Evolutionary conservation across 2,797 vertebrate genomes (phyloP), one percentile per base, ranked within the genome.

Genomic region (Gadopsis bispinosus): DNA sequence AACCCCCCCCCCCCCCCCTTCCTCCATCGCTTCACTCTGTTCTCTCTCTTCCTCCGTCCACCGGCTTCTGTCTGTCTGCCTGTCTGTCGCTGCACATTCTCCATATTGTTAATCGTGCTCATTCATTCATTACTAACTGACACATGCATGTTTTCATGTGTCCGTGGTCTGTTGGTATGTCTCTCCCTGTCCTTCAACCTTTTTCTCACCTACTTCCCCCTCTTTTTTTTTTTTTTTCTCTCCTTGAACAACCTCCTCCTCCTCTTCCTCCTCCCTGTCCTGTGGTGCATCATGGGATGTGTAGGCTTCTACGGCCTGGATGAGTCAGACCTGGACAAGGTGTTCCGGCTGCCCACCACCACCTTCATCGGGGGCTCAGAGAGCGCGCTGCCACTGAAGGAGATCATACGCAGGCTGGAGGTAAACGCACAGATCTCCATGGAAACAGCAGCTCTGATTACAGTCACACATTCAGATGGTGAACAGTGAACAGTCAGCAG

Each of bases 361-460:
- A 99, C 98, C 43, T 99, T 98, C 94, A 99, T 99, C 37, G 98
- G 98, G 1, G 97, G 97, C 19, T 96, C 94, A 0, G 97, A 99
- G 81, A 95, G 95, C 0, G 97, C 95, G 0, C 95, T 99, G 70
- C 97, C 97, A 0, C 96, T 99, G 43, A 94, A 97, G 20, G 98
- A 99, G 89, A 99, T 99, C 94, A 99, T 99, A 80, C 96, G 96
- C 3, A 94, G 98, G 1, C 94, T 98, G 83, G 98, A 99, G 97
- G 98, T 47, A 17, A 47, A 17, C 16, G 7, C 37, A 39, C 37
- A 39, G 37, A 39, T 8, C 37, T 39, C 37, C 6, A 35, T 33
- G 33, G 33, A 33, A 33, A 33, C 33, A 33, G 33, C 33, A 33
- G 33, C 33, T 33, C 7, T 33, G 33, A 33, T 33, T 33, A 33